Evolutionary conservation across 2,888 invertebrate species (phyloP).

Genomic region (Torymus aiolomorphi): DNA sequence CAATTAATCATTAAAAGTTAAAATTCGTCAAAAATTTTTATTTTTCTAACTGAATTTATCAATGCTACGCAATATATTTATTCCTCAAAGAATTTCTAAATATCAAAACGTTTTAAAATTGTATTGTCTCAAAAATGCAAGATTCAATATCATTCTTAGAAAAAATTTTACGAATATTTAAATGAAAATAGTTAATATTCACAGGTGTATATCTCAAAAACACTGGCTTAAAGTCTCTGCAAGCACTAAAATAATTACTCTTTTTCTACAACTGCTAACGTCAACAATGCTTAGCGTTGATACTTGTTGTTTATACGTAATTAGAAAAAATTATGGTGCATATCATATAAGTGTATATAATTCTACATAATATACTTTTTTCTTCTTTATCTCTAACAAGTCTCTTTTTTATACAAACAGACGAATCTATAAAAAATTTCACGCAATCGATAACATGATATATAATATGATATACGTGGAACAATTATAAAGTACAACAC

Average conservation of each 20-base stretch:
- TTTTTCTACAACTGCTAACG: constrained; percentile 16
- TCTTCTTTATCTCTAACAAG: constrained; percentile 17
- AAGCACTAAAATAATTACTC: constrained; percentile 33
- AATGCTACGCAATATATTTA: neutral
- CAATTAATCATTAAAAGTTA: neutral
- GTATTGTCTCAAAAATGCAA: constrained; percentile 25
- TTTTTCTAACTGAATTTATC: neutral
- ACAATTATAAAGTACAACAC: constrained; percentile 14
- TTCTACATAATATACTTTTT: constrained; percentile 9
- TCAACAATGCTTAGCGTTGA: constrained; percentile 24
- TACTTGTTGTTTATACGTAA: constrained; percentile 12
- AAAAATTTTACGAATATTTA: neutral
- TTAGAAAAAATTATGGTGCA: constrained; percentile 32
- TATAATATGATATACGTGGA: constrained; percentile 32
- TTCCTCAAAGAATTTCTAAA: neutral
- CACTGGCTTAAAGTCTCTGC: constrained; percentile 15
- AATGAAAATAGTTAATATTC: constrained; percentile 6
- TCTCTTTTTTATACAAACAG: constrained; percentile 44
- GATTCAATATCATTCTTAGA: neutral
- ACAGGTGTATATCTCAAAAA: constrained; percentile 38
- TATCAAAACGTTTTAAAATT: constrained; percentile 2
- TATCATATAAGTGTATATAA: constrained; percentile 1
- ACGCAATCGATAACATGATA: constrained; percentile 43
- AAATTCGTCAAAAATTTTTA: neutral
- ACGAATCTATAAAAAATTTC: constrained; percentile 47